Conservation (phyloP, 2,888 invertebrate species). For the Coleophora flavipennella region DNA sequence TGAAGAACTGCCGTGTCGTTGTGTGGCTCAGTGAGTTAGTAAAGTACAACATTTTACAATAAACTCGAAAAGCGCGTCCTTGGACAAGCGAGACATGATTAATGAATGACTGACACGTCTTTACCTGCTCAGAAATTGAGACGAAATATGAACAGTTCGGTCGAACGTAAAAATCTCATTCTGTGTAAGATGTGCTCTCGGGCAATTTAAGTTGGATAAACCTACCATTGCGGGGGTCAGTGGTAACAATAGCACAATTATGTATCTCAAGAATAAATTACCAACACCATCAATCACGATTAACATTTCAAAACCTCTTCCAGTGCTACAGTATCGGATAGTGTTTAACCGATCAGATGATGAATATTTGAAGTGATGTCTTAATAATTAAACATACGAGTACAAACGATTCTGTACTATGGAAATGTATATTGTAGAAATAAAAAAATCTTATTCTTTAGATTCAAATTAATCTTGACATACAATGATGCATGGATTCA, state of each 20-base stretch:
- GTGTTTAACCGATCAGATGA: no score
- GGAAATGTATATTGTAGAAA: no score
- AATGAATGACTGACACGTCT: slow-evolving; percentile 38
- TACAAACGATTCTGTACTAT: no score
- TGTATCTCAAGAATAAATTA: slow-evolving; percentile 42
- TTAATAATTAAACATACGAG: no score
- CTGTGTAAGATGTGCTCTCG: slow-evolving; percentile 17
- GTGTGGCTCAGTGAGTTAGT: slow-evolving; percentile 4
- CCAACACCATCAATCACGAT: slow-evolving; percentile 43
- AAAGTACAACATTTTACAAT: slow-evolving; percentile 26
- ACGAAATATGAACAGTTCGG: slow-evolving; percentile 28
- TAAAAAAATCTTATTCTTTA: no score
- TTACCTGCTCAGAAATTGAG: slow-evolving; percentile 43
- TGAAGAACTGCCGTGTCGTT: slow-evolving; percentile 6
- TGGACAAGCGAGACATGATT: slow-evolving; percentile 56
- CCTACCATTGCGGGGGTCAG: slow-evolving; percentile 32
- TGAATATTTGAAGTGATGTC: no score
- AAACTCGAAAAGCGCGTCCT: slow-evolving; percentile 34
- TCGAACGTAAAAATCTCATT: slow-evolving; percentile 33
- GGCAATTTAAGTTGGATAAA: slow-evolving; percentile 35
- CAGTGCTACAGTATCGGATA: slow-evolving; percentile 2
- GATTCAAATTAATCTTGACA: no score
- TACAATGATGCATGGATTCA: no score
- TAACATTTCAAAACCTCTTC: slow-evolving; percentile 14
- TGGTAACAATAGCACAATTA: slow-evolving; percentile 59